These are phyloP conservation scores for Prolemur simus DNA, from an alignment of 2,113 vertebrate genomes.

Conservation along the genomic window DNA sequence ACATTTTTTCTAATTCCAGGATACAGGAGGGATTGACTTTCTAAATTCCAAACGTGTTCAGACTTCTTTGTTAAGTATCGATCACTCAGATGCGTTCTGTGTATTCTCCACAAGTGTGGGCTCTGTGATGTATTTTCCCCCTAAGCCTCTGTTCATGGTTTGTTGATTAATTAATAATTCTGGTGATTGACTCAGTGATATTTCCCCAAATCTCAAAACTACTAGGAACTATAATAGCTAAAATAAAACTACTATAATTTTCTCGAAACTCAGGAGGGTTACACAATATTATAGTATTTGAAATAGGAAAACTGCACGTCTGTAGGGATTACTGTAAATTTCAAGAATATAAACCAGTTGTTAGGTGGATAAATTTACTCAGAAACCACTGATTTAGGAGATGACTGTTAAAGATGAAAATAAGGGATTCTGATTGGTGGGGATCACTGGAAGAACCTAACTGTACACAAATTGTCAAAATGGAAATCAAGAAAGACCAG, in stretches of 20 bases:
- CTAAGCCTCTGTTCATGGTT: not conserved
- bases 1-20: not conserved
- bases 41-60: not conserved
- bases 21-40: not conserved
- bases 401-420: not conserved
- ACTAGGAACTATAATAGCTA: not conserved
- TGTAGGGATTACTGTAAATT: not conserved
- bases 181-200: not conserved
- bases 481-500: not conserved
- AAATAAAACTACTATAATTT: constrained; percentile 31
- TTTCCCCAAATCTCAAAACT: constrained; percentile 17
- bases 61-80: not conserved
- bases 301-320: not conserved
- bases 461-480: not conserved
- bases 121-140: not conserved
- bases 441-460: not conserved
- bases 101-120: not conserved
- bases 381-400: not conserved
- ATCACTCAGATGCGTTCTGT: not conserved
- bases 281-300: not conserved
- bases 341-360: not conserved
- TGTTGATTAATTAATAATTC: constrained; percentile 4
- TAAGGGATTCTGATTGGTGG: not conserved
- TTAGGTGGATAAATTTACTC: not conserved
- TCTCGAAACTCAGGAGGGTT: not conserved